Percentiles rank a stretch among this genome's conserved stretches.
Evolutionary conservation across 2,888 invertebrate species (phyloP).

Genomic region (Volucella bombylans): DNA sequence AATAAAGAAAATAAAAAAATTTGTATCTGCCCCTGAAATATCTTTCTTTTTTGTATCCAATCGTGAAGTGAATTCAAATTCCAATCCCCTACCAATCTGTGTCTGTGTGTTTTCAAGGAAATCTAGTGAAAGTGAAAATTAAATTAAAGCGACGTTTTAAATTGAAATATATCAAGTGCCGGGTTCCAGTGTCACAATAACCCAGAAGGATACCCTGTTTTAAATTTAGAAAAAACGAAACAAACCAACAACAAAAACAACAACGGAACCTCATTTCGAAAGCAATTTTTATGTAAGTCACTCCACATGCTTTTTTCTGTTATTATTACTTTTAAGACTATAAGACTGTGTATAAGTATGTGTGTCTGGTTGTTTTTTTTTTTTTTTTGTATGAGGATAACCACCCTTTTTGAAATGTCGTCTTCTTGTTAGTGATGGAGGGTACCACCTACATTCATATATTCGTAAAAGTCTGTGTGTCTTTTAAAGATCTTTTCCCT

Average conservation of each 20-base stretch:
- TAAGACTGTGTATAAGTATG: neutral
- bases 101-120: neutral
- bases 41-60: neutral
- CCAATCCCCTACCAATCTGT: no score
- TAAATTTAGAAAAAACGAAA: neutral
- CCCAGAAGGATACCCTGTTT: slow-evolving; percentile 57
- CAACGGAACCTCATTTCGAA: slow-evolving; percentile 9
- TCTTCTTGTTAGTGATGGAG: neutral
- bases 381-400: slow-evolving; percentile 9
- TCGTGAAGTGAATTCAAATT: neutral
- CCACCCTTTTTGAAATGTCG: slow-evolving; percentile 16
- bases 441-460: neutral
- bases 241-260: no score
- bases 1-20: slow-evolving; percentile 18
- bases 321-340: slow-evolving; percentile 1
- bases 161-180: slow-evolving; percentile 39
- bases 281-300: slow-evolving; percentile 63
- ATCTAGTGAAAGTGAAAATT: slow-evolving; percentile 48
- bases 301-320: neutral
- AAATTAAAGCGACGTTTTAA: neutral
- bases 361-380: neutral
- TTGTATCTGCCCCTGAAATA: neutral
- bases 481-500: slow-evolving; percentile 38
- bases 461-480: neutral
- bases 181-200: slow-evolving; percentile 49